These are phyloP conservation scores for Eulemur rubriventer DNA, from an alignment of 2,797 vertebrate species.

Conservation along the genomic window DNA sequence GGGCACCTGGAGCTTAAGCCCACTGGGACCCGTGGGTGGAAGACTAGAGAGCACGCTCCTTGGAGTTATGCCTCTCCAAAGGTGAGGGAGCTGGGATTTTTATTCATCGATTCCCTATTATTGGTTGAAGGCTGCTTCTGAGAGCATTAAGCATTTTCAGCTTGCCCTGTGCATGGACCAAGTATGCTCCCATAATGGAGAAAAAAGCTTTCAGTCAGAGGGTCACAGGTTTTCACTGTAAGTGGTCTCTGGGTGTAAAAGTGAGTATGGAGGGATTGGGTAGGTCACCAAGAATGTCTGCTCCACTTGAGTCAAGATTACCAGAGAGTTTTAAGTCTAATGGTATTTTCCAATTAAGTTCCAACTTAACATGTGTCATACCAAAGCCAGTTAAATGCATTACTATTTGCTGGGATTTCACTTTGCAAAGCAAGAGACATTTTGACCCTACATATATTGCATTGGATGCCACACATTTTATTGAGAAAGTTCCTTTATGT, in stretches of 20 bases:
- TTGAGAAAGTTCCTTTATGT: neutral
- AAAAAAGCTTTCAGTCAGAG: neutral
- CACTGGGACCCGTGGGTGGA: too few species aligned
- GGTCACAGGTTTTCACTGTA: neutral
- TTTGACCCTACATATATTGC: neutral
- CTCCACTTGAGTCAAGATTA: neutral
- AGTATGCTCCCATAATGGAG: neutral
- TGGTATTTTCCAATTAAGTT: neutral
- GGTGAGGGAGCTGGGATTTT: neutral
- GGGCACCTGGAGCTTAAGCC: neutral
- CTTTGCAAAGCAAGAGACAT: neutral
- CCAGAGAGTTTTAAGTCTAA: neutral
- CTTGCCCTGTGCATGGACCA: neutral
- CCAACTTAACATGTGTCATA: neutral
- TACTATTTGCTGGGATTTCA: conserved; percentile 1
- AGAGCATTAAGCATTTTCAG: neutral
- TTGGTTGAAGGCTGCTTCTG: neutral
- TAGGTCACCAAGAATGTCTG: neutral
- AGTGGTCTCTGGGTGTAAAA: neutral
- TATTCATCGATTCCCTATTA: neutral
- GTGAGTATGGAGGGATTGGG: neutral
- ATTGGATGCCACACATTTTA: neutral
- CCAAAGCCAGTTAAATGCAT: neutral
- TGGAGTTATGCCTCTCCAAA: neutral
- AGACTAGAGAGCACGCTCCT: neutral